Evolutionary conservation across 2,113 vertebrate species (phyloP).

Genomic region (Seriola rivoliana): DNA sequence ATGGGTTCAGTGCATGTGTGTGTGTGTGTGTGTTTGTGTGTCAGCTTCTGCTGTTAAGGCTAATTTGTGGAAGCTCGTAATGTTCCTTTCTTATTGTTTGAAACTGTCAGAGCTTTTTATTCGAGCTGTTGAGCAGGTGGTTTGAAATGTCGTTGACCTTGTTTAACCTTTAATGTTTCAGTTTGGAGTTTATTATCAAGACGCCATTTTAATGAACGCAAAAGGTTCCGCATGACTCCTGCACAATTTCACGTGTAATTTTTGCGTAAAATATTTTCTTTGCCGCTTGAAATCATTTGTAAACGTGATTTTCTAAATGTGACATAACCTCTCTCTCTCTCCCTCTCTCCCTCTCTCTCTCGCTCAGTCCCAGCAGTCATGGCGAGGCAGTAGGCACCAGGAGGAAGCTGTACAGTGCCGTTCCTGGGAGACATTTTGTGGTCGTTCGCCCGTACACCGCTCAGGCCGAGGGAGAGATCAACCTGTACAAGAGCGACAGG

Average conservation of each 20-base stretch:
- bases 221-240: not conserved
- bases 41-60: not conserved
- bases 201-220: too few species aligned
- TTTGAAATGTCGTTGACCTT: not conserved
- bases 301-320: too few species aligned
- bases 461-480: conserved; percentile 94
- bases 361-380: conserved; percentile 82
- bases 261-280: not conserved
- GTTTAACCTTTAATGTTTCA: not conserved
- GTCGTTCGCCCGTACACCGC: conserved; percentile 91
- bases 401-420: conserved; percentile 96
- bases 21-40: not conserved
- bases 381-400: conserved; percentile 86
- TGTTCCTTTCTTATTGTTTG: not conserved
- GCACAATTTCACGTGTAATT: not conserved
- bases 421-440: conserved; percentile 94
- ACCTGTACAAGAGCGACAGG: conserved; percentile 93
- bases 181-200: too few species aligned
- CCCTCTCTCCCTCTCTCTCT: too few species aligned
- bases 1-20: not conserved
- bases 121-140: not conserved
- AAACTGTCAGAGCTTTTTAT: not conserved
- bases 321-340: not conserved
- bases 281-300: too few species aligned
- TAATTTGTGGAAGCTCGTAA: not conserved